Percentiles rank a stretch among this genome's conserved stretches.
Evolutionary conservation across 2,113 vertebrate genomes (phyloP).

Genomic region (Psittacula cyanocephala): DNA sequence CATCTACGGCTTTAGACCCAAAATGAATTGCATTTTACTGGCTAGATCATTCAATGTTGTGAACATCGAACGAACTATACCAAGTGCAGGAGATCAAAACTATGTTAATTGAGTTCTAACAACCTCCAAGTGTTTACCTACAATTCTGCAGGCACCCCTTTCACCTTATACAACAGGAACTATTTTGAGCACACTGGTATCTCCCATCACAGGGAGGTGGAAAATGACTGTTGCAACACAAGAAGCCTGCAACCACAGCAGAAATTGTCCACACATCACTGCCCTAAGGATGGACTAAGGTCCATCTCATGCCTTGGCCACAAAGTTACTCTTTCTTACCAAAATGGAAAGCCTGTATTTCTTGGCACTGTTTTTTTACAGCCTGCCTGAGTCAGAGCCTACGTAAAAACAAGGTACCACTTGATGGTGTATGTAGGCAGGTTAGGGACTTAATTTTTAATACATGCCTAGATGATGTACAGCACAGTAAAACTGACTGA

Average conservation of each 20-base stretch:
- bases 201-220: neutral
- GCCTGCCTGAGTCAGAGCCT: neutral
- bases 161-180: neutral
- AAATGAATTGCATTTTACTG: neutral
- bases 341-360: neutral
- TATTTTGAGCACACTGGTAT: neutral
- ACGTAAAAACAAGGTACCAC: neutral
- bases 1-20: neutral
- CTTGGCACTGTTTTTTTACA: neutral
- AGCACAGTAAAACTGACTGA: slow-evolving; percentile 5
- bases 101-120: neutral
- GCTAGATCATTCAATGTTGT: neutral
- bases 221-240: neutral
- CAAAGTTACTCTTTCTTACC: neutral
- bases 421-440: neutral
- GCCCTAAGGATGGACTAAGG: neutral
- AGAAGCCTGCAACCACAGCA: neutral
- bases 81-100: neutral
- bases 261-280: neutral
- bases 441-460: neutral
- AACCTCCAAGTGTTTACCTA: neutral
- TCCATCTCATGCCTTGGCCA: neutral
- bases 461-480: neutral
- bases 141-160: neutral
- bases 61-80: neutral